Percentiles rank a stretch among this genome's conserved stretches.
Evolutionary conservation across 2,888 invertebrate species (phyloP).

Genomic region (Augiades crinisus): DNA sequence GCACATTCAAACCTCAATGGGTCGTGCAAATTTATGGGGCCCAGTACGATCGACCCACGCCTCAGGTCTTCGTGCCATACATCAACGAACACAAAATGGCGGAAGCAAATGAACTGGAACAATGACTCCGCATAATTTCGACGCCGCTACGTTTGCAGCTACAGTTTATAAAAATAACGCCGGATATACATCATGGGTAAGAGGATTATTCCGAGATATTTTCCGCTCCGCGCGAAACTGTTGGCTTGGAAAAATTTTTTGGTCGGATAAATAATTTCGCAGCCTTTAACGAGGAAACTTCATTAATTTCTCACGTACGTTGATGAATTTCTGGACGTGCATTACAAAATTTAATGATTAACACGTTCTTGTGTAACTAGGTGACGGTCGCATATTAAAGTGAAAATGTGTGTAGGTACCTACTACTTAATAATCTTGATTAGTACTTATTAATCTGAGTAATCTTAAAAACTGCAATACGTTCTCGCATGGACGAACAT

Average conservation of each 20-base stretch:
- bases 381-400: too few relatives aligned
- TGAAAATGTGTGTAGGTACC: too few relatives aligned
- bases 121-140: constrained; percentile 24
- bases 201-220: constrained; percentile 24
- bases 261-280: constrained; percentile 23
- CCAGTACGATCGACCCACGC: constrained; percentile 30
- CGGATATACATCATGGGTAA: constrained; percentile 26
- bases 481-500: too few relatives aligned
- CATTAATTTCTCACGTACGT: constrained; percentile 16
- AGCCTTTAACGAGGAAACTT: constrained; percentile 19
- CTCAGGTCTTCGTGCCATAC: constrained; percentile 18
- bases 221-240: constrained; percentile 18
- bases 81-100: constrained; percentile 17
- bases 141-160: constrained; percentile 14
- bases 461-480: too few relatives aligned
- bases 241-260: constrained; percentile 24
- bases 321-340: too few relatives aligned
- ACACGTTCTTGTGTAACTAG: too few relatives aligned
- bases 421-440: too few relatives aligned
- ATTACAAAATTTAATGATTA: too few relatives aligned
- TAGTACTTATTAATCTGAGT: too few relatives aligned
- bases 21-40: constrained; percentile 50
- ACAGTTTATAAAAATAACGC: constrained; percentile 25
- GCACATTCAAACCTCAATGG: constrained; percentile 47
- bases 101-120: constrained; percentile 23